phyloP scores from a whole-genome alignment of 1,140 invertebrate species.

The Thereuonema tuberculata region DNA sequence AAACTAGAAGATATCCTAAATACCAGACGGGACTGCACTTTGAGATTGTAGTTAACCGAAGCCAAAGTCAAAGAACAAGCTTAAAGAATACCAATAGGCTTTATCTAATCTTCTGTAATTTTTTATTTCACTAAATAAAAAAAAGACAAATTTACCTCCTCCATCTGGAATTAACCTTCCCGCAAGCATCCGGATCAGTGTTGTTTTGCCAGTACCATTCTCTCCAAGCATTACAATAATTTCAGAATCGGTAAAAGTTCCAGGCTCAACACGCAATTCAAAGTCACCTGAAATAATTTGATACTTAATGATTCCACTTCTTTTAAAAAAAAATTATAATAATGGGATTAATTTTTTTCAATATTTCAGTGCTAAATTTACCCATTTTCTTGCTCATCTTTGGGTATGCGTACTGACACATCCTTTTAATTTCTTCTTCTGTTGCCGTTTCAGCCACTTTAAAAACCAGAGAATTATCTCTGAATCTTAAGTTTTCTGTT shows the following conservation, averaged over 20 bases:
- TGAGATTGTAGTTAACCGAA: too few species aligned
- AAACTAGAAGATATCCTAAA: too few species aligned
- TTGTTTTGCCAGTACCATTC: slow-evolving; percentile 99
- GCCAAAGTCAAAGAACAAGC: too few species aligned
- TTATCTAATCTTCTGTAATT: too few species aligned
- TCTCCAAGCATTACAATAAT: slow-evolving; percentile 97
- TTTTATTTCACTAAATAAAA: too few species aligned
- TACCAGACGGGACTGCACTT: too few species aligned
- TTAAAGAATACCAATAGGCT: too few species aligned
- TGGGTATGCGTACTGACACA: slow-evolving; percentile 94
- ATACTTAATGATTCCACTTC: neutral
- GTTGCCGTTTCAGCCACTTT: slow-evolving; percentile 96
- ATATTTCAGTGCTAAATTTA: too few species aligned
- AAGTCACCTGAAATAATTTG: slow-evolving; percentile 51
- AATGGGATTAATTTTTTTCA: too few species aligned
- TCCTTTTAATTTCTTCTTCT: slow-evolving; percentile 92
- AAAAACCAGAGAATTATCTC: slow-evolving; percentile 90
- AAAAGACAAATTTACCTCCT: slow-evolving; percentile 37
- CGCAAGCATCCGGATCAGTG: slow-evolving; percentile 96
- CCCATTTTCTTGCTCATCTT: slow-evolving; percentile 53
- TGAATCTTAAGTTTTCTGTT: slow-evolving; percentile 96
- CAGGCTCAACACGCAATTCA: slow-evolving; percentile 59
- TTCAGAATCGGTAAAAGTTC: slow-evolving; percentile 98
- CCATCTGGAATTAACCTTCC: slow-evolving; percentile 89
- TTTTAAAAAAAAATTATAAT: neutral